Base-by-base conservation (phyloP, 2,797 vertebrate genomes). In the Diceros bicornis region DNA sequence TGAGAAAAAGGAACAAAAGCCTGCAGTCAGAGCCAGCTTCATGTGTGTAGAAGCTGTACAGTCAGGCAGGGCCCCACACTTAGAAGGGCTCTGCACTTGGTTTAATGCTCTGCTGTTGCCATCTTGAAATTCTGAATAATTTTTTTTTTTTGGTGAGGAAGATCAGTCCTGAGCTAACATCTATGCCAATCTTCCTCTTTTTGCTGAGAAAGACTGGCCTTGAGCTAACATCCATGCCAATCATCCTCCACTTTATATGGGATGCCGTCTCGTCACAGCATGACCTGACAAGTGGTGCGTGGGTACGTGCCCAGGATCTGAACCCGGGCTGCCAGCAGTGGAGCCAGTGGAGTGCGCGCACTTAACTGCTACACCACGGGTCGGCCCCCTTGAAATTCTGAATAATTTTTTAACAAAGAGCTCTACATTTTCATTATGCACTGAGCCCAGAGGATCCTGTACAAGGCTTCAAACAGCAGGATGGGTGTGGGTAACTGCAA, bases 341-440 rank as follows among this genome's bases (percentile, higher is more conserved):
- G 41, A 41, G 41, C 41, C 41, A 41, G 41, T 41, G 41, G 41
- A 41, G 41, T 4, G 4, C 4, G 41, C 41, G 4, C 41, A 5
- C 41, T 41, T 41, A 41, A 41, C 41, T 41, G 41, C 41, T 41
- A 41, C 41, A 4, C 41, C 41, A 41, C 41, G 41, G 41, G 41
- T 41, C 41, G 41, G 4, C 41, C 41, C 41, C 41, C 41, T 41
- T 41, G 41, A 41, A 41, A 91, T 37, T 86, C 59, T 61, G 37
- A 68, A 29, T 75, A 12, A 41, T 86, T 72, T 91, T 25, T 68
- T 18, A 82, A 93, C 14, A 62, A 84, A 83, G 37, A 88, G 7
- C 14, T 13, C 83, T 69, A 25, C 66, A 77, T 87, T 84, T 61
- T 55, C 32, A 71, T 79, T 95, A 72, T 89, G 92, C 17, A 61